Evolutionary conservation across 2,888 invertebrate species (phyloP), one percentile per base, ranked within the genome.

Genomic region (Limnephilus auricula): DNA sequence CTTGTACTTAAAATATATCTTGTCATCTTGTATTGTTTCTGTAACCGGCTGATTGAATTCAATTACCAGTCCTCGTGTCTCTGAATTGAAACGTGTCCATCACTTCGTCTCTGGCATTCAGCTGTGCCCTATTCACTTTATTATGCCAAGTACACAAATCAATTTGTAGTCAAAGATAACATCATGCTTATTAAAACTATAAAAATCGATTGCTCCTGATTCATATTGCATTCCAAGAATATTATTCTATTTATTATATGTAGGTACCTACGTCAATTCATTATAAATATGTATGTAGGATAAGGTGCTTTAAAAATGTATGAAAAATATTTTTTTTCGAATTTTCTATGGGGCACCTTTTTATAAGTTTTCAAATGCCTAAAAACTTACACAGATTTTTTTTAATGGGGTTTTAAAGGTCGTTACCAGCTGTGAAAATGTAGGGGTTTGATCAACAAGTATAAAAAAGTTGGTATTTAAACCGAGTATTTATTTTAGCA

Each of bases 91-190:
- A 32, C 78, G 87, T 34, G 6, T 79, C 45, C 86, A 86, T 86
- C 86, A 45, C 50, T 86, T 86, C 30, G n/a, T 45, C 65, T 86
- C 86, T 86, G 86, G 65, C 86, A 65, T 50, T 32, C 50, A 50
- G 10, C 31, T 31, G 30, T 31, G 31, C 18, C 31, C 65, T 86
- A 86, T 45, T 86, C 86, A 45, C 12, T 12, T 85, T 85, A 50
- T 85, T 85, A 50, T n/a, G 31, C 50, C 10, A 18, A 15, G 32
- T 34, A 25, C 83, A 83, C 34, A 25, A 34, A 83, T 83, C 83
- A 83, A 32, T 83, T 32, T 25, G 18, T 18, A 18, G 86, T 50
- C 86, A 32, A 86, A 45, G 30, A 86, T 50, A 86, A 30, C 50
- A 10, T 50, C 18, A 2, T 50, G 65, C 83, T 34, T 83, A 65